phyloP scores from a whole-genome alignment of 2,797 vertebrate genomes.

The Mionectes olivaceus region DNA sequence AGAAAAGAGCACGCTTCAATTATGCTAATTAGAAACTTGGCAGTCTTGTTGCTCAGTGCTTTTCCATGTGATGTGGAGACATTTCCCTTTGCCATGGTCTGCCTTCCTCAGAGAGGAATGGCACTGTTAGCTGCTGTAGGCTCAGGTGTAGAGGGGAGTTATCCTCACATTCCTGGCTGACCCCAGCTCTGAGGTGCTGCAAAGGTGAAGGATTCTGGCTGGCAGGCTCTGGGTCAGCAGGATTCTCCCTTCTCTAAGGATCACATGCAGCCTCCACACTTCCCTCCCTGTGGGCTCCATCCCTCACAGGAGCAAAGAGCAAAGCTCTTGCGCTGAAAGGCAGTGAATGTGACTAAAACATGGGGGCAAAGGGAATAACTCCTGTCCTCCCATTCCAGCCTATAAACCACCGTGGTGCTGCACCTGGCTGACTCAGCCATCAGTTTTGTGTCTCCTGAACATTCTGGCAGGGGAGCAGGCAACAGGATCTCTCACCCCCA shows the following conservation, averaged over 20 bases:
- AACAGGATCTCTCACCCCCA: neutral
- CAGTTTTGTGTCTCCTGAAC: neutral
- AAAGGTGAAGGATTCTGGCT: accelerated
- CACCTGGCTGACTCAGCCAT: neutral
- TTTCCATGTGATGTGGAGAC: neutral
- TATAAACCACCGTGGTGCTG: neutral
- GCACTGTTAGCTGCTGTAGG: neutral
- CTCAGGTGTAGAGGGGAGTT: neutral
- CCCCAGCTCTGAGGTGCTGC: neutral
- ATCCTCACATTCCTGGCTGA: too few relatives aligned
- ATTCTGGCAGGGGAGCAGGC: accelerated
- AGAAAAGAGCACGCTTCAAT: neutral
- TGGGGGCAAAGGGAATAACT: neutral
- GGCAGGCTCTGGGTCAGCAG: neutral
- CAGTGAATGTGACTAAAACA: neutral
- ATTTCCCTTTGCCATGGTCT: neutral
- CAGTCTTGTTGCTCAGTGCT: neutral
- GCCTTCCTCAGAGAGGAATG: neutral
- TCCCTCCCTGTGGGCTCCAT: accelerated
- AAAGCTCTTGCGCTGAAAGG: neutral
- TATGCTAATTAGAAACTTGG: neutral
- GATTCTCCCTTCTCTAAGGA: neutral
- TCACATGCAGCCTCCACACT: neutral
- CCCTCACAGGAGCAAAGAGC: neutral
- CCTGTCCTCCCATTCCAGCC: neutral